Evolutionary conservation across 1,140 invertebrate genomes (phyloP), one percentile per base, ranked within the genome.

Genomic region (Gonatopus flavifemur): DNA sequence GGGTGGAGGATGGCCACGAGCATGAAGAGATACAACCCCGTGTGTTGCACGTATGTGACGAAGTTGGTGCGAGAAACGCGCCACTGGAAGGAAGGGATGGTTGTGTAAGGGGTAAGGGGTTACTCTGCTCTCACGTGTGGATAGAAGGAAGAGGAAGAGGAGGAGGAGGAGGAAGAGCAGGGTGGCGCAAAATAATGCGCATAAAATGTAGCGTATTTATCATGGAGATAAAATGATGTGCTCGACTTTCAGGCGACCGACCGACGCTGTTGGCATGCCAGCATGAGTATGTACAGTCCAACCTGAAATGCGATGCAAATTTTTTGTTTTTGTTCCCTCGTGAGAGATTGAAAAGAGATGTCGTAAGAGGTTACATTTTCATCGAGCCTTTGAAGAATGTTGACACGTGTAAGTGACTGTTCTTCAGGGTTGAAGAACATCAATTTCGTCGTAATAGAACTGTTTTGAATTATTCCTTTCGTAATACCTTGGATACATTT

Each of bases 171-270:
- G 41, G 30, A 43, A 54, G 48, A 41, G 13, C 15, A n/a, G n/a
- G 49, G 58, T 59, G 66, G 63, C 55, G 69, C 61, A 70, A 73
- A 73, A 75, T 76, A 75, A 75, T 72, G 70, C 69, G 72, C 72
- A 74, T 73, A 74, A 77, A 77, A 74, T 76, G 74, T 74, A 69
- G 68, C 74, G 67, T 74, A 77, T 77, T 77, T 72, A 77, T 77
- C 74, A 76, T 66, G 65, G 60, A 75, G 71, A 77, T 75, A 77
- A 76, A 77, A 72, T 73, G 68, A 75, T 72, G 72, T 64, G 69
- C 71, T 66, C 70, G 67, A 71, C 70, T 72, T 73, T 74, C 62
- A 64, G 58, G 59, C 64, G 63, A 60, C 63, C 64, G 63, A 60
- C 63, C 64, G 56, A 64, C 57, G 62, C 53, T 69, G 59, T 61